Conservation (phyloP, 2,888 invertebrate genomes). For the Lithosia quadra region DNA sequence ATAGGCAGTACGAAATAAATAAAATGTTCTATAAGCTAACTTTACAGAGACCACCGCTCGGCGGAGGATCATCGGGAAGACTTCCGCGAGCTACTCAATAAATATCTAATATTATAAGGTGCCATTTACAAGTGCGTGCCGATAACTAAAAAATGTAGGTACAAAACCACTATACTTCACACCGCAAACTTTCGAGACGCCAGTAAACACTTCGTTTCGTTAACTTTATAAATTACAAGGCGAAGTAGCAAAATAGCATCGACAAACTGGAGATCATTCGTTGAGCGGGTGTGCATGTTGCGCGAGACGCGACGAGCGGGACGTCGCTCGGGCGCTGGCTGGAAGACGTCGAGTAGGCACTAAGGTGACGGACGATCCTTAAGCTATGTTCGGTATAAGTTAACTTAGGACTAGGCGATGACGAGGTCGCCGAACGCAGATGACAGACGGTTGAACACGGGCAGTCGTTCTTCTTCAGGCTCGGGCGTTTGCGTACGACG, state of each 20-base stretch:
- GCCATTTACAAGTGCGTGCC: slow-evolving; percentile 86
- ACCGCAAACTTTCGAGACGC: slow-evolving; percentile 87
- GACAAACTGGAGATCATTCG: slow-evolving; percentile 86
- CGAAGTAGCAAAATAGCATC: slow-evolving; percentile 81
- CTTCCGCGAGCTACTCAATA: slow-evolving; percentile 86
- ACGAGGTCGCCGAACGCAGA: slow-evolving; percentile 83
- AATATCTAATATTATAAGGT: slow-evolving; percentile 86
- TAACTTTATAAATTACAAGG: slow-evolving; percentile 81
- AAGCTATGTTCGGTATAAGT: slow-evolving; percentile 81
- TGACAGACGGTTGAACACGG: slow-evolving; percentile 90
- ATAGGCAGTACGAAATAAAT: slow-evolving; percentile 86
- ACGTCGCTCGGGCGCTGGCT: slow-evolving; percentile 77
- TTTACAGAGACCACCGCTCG: slow-evolving; percentile 87
- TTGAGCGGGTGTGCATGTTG: slow-evolving; percentile 82
- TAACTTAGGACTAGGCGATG: slow-evolving; percentile 84
- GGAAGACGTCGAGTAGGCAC: slow-evolving; percentile 85
- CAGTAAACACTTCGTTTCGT: slow-evolving; percentile 78
- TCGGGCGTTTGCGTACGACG: slow-evolving; percentile 81
- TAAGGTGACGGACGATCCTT: slow-evolving; percentile 83
- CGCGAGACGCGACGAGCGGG: slow-evolving; percentile 74
- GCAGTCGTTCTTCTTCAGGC: slow-evolving; percentile 90
- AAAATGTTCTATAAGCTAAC: slow-evolving; percentile 85
- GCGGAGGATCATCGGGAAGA: slow-evolving; percentile 86
- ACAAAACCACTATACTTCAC: slow-evolving; percentile 78
- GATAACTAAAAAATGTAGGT: slow-evolving; percentile 78